phyloP scores from a whole-genome alignment of 2,888 invertebrate genomes.

The Spodoptera littoralis region DNA sequence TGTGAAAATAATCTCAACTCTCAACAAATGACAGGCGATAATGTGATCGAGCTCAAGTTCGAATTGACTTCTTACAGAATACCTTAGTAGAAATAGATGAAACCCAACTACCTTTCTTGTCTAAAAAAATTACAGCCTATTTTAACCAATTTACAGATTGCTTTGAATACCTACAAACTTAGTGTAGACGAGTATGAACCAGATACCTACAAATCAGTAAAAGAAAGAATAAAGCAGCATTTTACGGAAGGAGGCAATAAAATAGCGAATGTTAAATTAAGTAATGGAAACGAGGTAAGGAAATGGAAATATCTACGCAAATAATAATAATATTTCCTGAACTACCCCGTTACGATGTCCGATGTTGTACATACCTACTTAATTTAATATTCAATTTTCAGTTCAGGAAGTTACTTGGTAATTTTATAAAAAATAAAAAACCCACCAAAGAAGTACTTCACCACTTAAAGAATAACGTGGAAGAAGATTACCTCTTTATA shows the following conservation, averaged over 20 bases:
- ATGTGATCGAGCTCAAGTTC: no score
- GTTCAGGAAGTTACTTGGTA: constrained; percentile 76
- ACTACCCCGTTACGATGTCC: no score
- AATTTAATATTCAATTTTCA: constrained; percentile 25
- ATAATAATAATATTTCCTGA: no score
- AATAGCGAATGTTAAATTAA: constrained; percentile 90
- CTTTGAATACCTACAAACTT: constrained; percentile 87
- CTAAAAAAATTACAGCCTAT: not conserved
- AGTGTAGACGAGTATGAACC: constrained; percentile 90
- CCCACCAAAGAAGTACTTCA: constrained; percentile 65
- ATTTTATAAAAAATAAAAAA: constrained; percentile 66
- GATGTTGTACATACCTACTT: no score
- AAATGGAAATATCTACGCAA: not conserved
- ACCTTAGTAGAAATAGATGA: no score
- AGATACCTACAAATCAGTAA: constrained; percentile 89
- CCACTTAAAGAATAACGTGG: constrained; percentile 77
- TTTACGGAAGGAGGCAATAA: constrained; percentile 89
- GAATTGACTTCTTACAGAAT: no score
- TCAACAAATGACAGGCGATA: no score
- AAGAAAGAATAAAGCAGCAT: constrained; percentile 89
- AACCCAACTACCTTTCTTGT: no score
- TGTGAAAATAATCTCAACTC: no score
- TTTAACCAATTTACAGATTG: constrained; percentile 64
- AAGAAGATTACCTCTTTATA: constrained; percentile 90
- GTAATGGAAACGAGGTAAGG: constrained; percentile 90